Percentiles rank a stretch among this genome's conserved stretches.
These are phyloP conservation scores for Mya arenaria DNA, from an alignment of 1,140 invertebrate species.

Conservation along the genomic window DNA sequence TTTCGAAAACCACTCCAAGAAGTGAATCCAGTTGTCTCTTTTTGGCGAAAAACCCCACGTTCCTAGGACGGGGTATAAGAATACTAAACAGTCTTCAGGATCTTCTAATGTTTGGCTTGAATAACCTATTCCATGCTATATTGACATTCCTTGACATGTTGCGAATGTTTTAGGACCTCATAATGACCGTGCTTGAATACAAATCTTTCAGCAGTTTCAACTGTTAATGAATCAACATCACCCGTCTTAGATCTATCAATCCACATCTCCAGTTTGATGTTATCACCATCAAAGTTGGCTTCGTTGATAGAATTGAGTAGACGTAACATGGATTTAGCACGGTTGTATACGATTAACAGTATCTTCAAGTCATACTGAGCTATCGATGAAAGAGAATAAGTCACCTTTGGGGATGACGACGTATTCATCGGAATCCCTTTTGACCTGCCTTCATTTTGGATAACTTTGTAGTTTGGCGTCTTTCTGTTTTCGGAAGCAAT, in stretches of 20 bases:
- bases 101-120: not conserved
- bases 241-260: not conserved
- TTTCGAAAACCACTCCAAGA: conserved; percentile 62
- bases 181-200: not conserved
- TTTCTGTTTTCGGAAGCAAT: too few relatives aligned
- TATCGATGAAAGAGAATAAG: too few relatives aligned
- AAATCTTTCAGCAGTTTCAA: not conserved
- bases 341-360: not conserved
- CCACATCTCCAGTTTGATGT: not conserved
- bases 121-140: conserved; percentile 45
- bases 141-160: conserved; percentile 53
- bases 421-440: too few relatives aligned
- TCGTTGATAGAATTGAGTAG: conserved; percentile 4
- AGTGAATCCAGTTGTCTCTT: conserved; percentile 59
- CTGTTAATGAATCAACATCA: not conserved
- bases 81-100: conserved; percentile 46
- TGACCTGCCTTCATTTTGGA: too few relatives aligned
- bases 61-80: conserved; percentile 63
- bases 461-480: too few relatives aligned
- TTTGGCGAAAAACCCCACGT: conserved; percentile 70
- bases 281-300: not conserved
- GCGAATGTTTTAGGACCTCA: not conserved
- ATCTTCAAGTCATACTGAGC: conserved; percentile 3
- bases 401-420: too few relatives aligned
- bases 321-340: not conserved